These are phyloP conservation scores for Diplodus sargus DNA, from an alignment of 2,797 vertebrate species.

Conservation along the genomic window DNA sequence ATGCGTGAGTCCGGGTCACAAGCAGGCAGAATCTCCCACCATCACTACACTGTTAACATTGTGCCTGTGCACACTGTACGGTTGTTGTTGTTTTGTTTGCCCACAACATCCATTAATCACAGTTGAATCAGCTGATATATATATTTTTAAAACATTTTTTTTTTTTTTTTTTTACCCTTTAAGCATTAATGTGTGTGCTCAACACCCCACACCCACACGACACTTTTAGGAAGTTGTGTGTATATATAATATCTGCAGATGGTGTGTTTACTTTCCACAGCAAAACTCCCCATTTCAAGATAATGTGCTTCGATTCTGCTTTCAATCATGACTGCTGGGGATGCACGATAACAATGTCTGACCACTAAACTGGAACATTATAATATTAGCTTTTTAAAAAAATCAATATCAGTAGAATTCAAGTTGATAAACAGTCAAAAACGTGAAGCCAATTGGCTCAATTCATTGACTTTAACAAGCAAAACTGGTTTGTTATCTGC, in stretches of 20 bases:
- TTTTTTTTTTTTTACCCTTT: too few species aligned
- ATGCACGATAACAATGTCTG: too few species aligned
- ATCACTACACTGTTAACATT: neutral
- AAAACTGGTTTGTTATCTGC: too few species aligned
- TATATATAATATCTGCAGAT: neutral
- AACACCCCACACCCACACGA: neutral
- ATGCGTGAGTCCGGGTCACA: conserved; percentile 41
- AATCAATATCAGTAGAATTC: too few species aligned
- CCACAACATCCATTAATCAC: neutral
- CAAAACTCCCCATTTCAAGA: neutral
- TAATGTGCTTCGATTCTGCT: neutral
- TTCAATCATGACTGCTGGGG: neutral
- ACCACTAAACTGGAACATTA: too few species aligned
- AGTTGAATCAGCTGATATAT: neutral
- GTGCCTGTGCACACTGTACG: neutral
- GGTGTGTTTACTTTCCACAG: conserved; percentile 1
- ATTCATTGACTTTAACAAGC: too few species aligned
- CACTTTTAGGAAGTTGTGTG: neutral
- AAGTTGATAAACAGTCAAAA: too few species aligned
- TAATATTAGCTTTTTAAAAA: too few species aligned
- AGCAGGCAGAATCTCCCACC: conserved; percentile 27
- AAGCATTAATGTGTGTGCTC: neutral
- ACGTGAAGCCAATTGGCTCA: too few species aligned
- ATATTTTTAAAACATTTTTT: too few species aligned
- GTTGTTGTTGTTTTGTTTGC: neutral